Conservation (phyloP, 2,113 vertebrate genomes). For the Nicator chloris region DNA sequence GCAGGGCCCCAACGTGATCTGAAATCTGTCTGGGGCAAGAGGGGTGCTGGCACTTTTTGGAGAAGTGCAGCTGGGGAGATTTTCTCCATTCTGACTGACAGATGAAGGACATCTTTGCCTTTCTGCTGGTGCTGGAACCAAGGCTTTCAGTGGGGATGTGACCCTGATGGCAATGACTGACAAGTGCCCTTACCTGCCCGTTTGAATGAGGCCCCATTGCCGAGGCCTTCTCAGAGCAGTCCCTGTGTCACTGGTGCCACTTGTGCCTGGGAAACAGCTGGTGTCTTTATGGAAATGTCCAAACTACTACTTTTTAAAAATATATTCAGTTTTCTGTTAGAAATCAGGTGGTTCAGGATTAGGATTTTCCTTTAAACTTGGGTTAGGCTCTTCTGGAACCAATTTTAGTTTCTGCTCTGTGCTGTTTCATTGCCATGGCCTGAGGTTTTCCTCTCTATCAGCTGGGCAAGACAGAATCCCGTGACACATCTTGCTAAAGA, state of each 20-base stretch:
- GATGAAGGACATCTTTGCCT: neutral
- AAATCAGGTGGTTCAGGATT: neutral
- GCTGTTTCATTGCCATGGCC: neutral
- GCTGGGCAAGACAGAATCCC: neutral
- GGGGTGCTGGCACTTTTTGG: neutral
- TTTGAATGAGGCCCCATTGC: neutral
- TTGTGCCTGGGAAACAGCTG: accelerated
- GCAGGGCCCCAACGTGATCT: accelerated
- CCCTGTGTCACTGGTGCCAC: neutral
- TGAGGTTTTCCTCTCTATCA: neutral
- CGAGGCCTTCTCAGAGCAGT: neutral
- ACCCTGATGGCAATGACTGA: neutral
- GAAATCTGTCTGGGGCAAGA: neutral
- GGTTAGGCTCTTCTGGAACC: neutral
- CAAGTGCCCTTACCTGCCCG: neutral
- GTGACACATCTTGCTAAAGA: neutral
- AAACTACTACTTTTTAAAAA: neutral
- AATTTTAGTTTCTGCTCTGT: neutral
- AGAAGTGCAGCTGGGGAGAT: neutral
- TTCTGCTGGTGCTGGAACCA: neutral
- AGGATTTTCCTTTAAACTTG: neutral
- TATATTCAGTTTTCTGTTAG: neutral
- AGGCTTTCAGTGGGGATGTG: neutral
- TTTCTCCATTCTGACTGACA: neutral
- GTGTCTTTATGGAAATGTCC: neutral